phyloP scores from a whole-genome alignment of 2,888 invertebrate species.

The Brenthis ino region DNA sequence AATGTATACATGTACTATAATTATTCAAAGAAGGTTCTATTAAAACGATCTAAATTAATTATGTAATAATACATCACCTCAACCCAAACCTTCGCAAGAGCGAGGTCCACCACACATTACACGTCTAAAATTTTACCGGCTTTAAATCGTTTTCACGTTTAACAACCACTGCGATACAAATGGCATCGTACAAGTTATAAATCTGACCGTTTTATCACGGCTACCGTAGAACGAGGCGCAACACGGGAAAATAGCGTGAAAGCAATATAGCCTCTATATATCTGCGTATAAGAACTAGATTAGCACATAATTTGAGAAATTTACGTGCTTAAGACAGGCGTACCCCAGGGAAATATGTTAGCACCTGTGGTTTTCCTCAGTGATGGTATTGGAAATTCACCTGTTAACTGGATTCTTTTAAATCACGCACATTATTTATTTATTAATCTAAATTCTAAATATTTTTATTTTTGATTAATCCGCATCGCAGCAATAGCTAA shows the following conservation, averaged over 20 bases:
- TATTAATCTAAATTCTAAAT: no score
- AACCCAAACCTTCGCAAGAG: slow-evolving; percentile 37
- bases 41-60: slow-evolving; percentile 17
- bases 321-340: slow-evolving; percentile 39
- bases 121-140: slow-evolving; percentile 56
- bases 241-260: not conserved
- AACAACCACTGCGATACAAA: slow-evolving; percentile 66
- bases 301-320: not conserved
- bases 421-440: slow-evolving; percentile 2
- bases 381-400: slow-evolving; percentile 40
- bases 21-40: not conserved
- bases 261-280: slow-evolving; percentile 20
- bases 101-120: slow-evolving; percentile 51
- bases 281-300: not conserved
- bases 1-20: not conserved
- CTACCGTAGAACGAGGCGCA: slow-evolving; percentile 49
- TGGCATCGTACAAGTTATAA: slow-evolving; percentile 63
- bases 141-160: slow-evolving; percentile 62
- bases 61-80: slow-evolving; percentile 30
- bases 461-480: no score
- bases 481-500: no score
- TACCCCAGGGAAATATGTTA: slow-evolving; percentile 53
- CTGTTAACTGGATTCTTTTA: slow-evolving; percentile 41
- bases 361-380: slow-evolving; percentile 48
- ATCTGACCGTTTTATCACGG: slow-evolving; percentile 72